Base-by-base conservation (phyloP, 2,797 vertebrate species). In the Sylvilagus floridanus region DNA sequence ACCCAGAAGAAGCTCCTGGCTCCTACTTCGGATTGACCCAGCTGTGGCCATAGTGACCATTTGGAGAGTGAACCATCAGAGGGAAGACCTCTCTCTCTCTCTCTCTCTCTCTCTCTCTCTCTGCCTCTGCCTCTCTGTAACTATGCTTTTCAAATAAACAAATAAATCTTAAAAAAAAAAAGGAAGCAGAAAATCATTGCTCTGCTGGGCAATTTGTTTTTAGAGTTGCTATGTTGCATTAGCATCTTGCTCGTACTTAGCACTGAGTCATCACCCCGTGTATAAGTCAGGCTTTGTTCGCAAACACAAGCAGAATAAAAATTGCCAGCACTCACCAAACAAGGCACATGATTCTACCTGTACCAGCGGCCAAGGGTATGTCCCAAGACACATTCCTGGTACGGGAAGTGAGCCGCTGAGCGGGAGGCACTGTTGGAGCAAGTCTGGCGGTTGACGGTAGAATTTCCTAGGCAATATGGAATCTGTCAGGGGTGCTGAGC, bases 251-350 rank as follows among this genome's bases (percentile, higher is more conserved):
- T 32, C 57, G 16, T 93, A 66, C 73, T 96, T 60, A 75, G 60
- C 66, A 72, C 84, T 78, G 52, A 96, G n/a, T 93, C 73, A 93
- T 42, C 17, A 16, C 16, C 42, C 26, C 24, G 13, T 62, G 66
- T 47, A 47, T n/a, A 84, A 17, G 26, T 66, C 47, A 79, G 54
- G 8, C 73, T 91, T 87, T 93, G 63, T 93, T 60, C 90, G 73
- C 81, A 95, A 77, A 72, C 52, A 42, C 3, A 47, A 73, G 68
- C 30, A 77, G 87, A 95, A 87, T 37, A 76, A 13, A 65, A 73
- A 90, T 63, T 8, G 22, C 47, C 71, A 75, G 52, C 28, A 24
- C 47, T 88, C 37, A 66, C 52, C 79, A 75, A 90, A 54, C 73
- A 68, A 88, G 69, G 68, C 66, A 28, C 60, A 75, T 21, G 79